phyloP scores from a whole-genome alignment of 2,113 vertebrate genomes.

The Fulica atra region DNA sequence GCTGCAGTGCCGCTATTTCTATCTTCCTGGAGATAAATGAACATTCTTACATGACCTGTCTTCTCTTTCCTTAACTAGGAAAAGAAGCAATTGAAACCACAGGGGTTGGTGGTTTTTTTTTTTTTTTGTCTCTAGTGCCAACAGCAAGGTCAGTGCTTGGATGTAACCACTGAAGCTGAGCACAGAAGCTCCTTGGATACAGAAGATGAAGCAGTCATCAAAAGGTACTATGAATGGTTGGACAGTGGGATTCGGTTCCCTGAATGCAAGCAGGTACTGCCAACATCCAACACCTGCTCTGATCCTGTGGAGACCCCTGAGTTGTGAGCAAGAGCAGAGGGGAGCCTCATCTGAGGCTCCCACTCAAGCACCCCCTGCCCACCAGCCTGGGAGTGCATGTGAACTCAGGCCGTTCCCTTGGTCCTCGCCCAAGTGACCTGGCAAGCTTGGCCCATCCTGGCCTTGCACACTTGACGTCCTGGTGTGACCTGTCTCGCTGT shows the following conservation, averaged over 20 bases:
- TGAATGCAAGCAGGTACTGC: background rate
- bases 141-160: background rate
- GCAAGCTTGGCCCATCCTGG: background rate
- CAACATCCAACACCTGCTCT: rapidly evolving
- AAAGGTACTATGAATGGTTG: too few species aligned
- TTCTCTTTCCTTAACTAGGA: background rate
- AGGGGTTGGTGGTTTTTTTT: background rate
- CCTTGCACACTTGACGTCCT: background rate
- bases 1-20: background rate
- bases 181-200: background rate
- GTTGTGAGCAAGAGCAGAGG: background rate
- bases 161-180: background rate
- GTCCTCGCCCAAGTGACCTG: background rate
- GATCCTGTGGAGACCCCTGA: background rate
- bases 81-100: background rate
- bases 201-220: background rate
- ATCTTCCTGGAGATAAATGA: slow-evolving; percentile 45
- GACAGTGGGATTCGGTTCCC: background rate
- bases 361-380: background rate
- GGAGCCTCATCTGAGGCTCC: background rate
- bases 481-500: rapidly evolving
- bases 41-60: background rate
- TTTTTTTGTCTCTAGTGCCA: background rate
- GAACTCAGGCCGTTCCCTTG: too few species aligned
- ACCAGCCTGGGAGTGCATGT: background rate